Evolutionary conservation across 2,113 vertebrate genomes (phyloP).

Genomic region (Phycodurus eques): DNA sequence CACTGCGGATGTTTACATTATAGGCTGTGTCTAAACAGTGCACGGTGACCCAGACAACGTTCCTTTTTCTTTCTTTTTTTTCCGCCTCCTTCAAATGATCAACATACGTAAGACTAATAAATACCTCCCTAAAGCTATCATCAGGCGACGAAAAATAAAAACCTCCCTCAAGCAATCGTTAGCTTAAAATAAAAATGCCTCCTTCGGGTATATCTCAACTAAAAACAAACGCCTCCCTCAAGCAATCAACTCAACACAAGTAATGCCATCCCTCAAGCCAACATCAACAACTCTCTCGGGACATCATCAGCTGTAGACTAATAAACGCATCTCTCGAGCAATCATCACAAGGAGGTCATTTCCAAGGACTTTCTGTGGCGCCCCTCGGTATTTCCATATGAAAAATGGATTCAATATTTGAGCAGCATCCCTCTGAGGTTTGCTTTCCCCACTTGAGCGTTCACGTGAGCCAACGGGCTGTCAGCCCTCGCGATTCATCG

Average conservation of each 20-base stretch:
- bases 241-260: background rate
- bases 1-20: slow-evolving; percentile 33
- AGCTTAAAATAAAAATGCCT: too few species aligned
- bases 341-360: background rate
- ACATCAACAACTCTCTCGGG: background rate
- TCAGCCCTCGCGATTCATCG: background rate
- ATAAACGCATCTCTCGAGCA: too few species aligned
- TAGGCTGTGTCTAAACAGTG: slow-evolving; percentile 31
- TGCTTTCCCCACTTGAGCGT: background rate
- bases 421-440: slow-evolving; percentile 9
- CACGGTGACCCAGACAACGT: background rate
- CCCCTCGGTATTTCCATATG: background rate
- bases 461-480: background rate
- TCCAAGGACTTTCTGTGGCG: background rate
- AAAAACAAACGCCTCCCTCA: too few species aligned
- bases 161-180: too few species aligned
- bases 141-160: too few species aligned
- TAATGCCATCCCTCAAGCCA: background rate
- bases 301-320: too few species aligned
- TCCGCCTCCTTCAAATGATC: background rate
- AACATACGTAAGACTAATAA: background rate
- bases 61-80: background rate
- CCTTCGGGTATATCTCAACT: too few species aligned
- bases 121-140: too few species aligned
- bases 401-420: slow-evolving; percentile 14